Conservation (phyloP, 2,888 invertebrate species). For the Hemistola chrysoprasaria region DNA sequence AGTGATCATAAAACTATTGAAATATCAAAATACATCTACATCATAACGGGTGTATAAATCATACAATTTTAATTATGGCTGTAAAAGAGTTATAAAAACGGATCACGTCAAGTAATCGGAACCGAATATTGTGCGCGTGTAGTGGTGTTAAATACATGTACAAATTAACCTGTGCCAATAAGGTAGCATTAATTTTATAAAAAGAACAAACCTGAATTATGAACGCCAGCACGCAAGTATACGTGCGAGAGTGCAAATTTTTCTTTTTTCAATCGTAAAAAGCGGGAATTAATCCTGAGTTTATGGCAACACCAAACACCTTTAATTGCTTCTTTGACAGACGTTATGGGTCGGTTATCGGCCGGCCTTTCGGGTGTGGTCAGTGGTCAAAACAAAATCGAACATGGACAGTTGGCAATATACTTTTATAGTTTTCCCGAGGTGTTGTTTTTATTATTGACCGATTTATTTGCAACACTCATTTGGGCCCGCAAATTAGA, state of each 20-base stretch:
- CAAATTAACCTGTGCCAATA: constrained; percentile 49
- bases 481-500: constrained; percentile 70
- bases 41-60: constrained; percentile 50
- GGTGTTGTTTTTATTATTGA: constrained; percentile 73
- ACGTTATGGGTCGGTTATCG: constrained; percentile 65
- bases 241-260: constrained; percentile 47
- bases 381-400: constrained; percentile 69
- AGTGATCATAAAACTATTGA: constrained; percentile 52
- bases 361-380: constrained; percentile 67
- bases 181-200: constrained; percentile 49
- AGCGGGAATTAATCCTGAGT: constrained; percentile 60
- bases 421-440: constrained; percentile 70
- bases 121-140: constrained; percentile 36
- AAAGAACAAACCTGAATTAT: constrained; percentile 45
- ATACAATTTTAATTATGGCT: constrained; percentile 50
- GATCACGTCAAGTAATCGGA: constrained; percentile 38
- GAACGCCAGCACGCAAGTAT: constrained; percentile 49
- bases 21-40: constrained; percentile 37
- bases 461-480: constrained; percentile 64
- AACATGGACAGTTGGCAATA: constrained; percentile 67
- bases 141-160: constrained; percentile 40
- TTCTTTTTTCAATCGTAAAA: constrained; percentile 50
- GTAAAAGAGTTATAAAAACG: constrained; percentile 49
- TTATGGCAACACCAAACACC: constrained; percentile 69
- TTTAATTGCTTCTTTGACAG: constrained; percentile 81